A percentile compares a stretch with the other conserved stretches of the same genome.
Conservation (phyloP, 2,888 invertebrate species). For the Pediacus dermestoides region DNA sequence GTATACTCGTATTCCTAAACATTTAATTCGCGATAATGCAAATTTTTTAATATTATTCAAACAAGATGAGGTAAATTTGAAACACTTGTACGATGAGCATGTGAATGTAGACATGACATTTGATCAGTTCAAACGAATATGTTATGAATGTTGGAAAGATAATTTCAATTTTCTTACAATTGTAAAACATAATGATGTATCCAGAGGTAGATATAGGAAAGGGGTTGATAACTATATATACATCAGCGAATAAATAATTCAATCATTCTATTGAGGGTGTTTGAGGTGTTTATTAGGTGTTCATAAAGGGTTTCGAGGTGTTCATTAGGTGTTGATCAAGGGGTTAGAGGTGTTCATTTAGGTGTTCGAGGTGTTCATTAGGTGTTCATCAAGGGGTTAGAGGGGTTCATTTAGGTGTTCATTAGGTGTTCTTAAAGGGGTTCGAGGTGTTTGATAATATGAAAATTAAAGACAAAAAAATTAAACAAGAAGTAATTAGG, state of each 20-base stretch:
- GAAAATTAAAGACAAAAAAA: not conserved
- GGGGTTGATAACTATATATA: constrained; percentile 9
- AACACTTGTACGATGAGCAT: constrained; percentile 13
- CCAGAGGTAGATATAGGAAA: constrained; percentile 7
- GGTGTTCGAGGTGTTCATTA: too few relatives aligned
- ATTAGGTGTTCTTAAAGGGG: too few relatives aligned
- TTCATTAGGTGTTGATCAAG: too few relatives aligned
- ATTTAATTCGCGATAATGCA: constrained; percentile 17
- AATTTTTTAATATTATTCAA: constrained; percentile 17
- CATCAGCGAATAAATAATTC: not conserved
- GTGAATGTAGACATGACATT: constrained; percentile 13
- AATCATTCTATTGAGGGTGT: too few relatives aligned
- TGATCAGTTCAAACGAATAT: constrained; percentile 8
- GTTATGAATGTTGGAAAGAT: constrained; percentile 8
- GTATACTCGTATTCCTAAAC: constrained; percentile 14
- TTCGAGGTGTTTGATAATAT: not conserved
- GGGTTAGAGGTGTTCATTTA: too few relatives aligned
- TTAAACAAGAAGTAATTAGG: constrained; percentile 4
- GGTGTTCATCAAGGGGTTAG: too few relatives aligned
- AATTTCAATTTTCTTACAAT: constrained; percentile 7
- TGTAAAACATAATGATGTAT: constrained; percentile 6
- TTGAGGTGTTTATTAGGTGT: too few relatives aligned
- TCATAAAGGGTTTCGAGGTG: too few relatives aligned
- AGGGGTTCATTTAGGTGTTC: too few relatives aligned
- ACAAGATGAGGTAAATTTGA: constrained; percentile 15